Evolutionary conservation across 2,113 vertebrate species (phyloP).

Genomic region (Chlorodrepanis virens): DNA sequence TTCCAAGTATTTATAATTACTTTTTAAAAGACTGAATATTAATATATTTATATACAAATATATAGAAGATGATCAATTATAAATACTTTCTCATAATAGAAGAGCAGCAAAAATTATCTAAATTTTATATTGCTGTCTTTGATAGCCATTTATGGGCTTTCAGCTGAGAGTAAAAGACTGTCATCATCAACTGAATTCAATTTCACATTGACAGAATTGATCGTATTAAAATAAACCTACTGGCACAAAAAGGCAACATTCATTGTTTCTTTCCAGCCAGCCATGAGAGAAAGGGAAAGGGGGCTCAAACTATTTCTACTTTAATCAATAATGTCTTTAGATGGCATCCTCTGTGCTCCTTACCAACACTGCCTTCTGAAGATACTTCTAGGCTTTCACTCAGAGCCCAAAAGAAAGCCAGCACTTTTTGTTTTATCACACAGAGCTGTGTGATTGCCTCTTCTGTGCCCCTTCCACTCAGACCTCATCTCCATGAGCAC

Average conservation of each 20-base stretch:
- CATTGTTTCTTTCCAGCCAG: not conserved
- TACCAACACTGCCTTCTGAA: fast-evolving
- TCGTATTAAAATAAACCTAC: constrained; percentile 37
- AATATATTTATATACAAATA: not conserved
- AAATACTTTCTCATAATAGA: not conserved
- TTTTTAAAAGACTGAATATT: not conserved
- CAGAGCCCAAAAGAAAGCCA: not conserved
- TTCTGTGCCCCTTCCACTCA: not conserved
- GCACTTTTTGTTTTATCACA: not conserved
- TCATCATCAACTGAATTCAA: constrained; percentile 23
- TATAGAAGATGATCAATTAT: not conserved
- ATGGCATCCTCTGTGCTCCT: not conserved
- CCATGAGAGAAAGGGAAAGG: not conserved
- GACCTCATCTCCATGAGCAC: not conserved
- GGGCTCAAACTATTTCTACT: not conserved
- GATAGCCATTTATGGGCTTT: not conserved
- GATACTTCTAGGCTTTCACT: not conserved
- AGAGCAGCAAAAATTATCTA: not conserved
- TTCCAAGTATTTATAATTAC: not conserved
- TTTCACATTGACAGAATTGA: constrained; percentile 22
- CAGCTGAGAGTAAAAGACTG: not conserved
- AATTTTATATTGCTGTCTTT: not conserved
- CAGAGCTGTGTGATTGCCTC: not conserved
- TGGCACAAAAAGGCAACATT: not conserved
- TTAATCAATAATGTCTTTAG: not conserved